Conservation (phyloP, 2,797 vertebrate genomes). For the Rallus crepitans region DNA sequence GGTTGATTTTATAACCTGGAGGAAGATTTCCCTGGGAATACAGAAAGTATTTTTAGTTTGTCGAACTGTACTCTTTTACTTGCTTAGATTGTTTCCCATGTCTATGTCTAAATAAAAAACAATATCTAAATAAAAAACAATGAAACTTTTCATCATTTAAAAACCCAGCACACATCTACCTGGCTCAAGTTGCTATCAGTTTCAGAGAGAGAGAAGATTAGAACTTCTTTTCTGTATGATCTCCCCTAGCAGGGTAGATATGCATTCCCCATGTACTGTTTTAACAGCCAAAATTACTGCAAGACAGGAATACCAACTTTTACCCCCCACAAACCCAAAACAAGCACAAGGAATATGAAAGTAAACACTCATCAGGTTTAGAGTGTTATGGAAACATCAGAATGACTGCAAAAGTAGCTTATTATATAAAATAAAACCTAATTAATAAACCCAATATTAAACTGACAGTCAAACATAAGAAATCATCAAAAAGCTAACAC, state of each 20-base stretch:
- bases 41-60: slow-evolving; percentile 5
- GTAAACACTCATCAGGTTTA: background rate
- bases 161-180: background rate
- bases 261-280: background rate
- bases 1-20: slow-evolving; percentile 96
- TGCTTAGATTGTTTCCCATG: background rate
- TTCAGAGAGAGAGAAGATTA: background rate
- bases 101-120: background rate
- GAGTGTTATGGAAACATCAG: background rate
- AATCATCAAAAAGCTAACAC: background rate
- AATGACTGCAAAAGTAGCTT: background rate
- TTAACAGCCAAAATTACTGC: background rate
- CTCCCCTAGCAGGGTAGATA: background rate
- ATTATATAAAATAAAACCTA: background rate
- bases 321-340: background rate
- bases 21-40: slow-evolving; percentile 93
- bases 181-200: background rate
- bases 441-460: background rate
- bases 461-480: background rate
- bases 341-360: background rate
- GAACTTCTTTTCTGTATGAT: background rate
- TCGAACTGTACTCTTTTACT: background rate
- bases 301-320: background rate
- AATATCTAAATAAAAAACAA: background rate
- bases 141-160: background rate